Base-by-base conservation (phyloP, 2,888 invertebrate species). In the Metopia argyrocephala region DNA sequence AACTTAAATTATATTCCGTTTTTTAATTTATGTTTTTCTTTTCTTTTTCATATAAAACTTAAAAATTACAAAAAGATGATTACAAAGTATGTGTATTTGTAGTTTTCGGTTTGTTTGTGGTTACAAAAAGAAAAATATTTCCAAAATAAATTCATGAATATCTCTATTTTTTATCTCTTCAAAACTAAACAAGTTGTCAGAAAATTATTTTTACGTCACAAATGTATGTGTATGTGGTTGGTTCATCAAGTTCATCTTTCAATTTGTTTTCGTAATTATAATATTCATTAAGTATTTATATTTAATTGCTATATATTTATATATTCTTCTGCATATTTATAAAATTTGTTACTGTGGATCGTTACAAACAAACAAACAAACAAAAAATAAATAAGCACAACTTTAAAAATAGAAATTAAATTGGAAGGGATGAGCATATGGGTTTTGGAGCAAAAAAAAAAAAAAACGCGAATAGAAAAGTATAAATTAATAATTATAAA, bases 281-380 rank as follows among this genome's bases (percentile, higher is more conserved):
- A 38, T 38, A 38, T 38, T 15, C 15, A 38, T 38, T 38, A 38
- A 15, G 9, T 38, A 81, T 83, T 78, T 66, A 75, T 1, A 45
- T 45, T 79, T 82, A 38, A 69, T 66, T 65, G 25, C 56, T 83
- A 78, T 79, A 68, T 84, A 75, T 54, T 9, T 38, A 74, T 82
- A 78, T 82, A 85, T 66, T 65, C 76, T 82, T 69, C 59, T 74
- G 69, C 68, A 79, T 76, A 80, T 69, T 73, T 73, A 76, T 80
- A 76, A 73, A 27, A 50, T 50, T 73, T 66, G 28, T 52, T 56
- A 23, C 48, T 64, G 46, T 65, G 5, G 21, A 28, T 68, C 61
- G 54, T 28, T 71, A 66, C 70, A 76, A 75, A 62, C 74, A 52
- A 73, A 74, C 57, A 73, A 15, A 12, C 3, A 1, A 38, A 38